These are phyloP conservation scores for Trematomus bernacchii DNA, from an alignment of 2,797 vertebrate genomes.

Conservation along the genomic window DNA sequence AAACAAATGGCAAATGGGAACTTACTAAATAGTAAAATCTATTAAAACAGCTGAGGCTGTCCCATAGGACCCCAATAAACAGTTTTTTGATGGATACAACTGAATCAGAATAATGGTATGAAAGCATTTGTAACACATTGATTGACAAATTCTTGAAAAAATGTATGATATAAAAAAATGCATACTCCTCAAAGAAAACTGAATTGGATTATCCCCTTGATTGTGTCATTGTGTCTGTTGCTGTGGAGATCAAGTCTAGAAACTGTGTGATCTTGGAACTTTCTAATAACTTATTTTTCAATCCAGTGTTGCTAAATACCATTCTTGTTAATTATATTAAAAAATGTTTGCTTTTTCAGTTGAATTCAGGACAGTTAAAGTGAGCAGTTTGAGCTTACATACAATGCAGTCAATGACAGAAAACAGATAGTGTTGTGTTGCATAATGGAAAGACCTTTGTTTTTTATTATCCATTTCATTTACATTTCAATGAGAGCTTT, in stretches of 20 bases:
- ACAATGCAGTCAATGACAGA: neutral
- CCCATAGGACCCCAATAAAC: too few species aligned
- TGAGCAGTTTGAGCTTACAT: neutral
- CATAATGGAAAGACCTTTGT: neutral
- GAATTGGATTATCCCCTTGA: neutral
- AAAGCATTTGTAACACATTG: too few species aligned
- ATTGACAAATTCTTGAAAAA: too few species aligned
- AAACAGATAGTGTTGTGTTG: neutral
- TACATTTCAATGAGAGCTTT: constrained; percentile 15
- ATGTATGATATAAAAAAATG: too few species aligned
- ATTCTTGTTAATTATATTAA: neutral
- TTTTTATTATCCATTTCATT: constrained; percentile 34
- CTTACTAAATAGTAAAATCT: too few species aligned
- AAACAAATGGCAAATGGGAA: too few species aligned
- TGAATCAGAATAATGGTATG: too few species aligned
- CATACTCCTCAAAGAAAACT: neutral
- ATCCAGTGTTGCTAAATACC: neutral
- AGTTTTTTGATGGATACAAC: too few species aligned
- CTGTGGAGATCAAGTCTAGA: neutral
- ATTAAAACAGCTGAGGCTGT: too few species aligned
- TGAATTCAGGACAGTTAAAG: neutral
- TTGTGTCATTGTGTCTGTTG: neutral
- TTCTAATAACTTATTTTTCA: neutral
- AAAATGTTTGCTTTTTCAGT: neutral
- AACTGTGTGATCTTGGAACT: neutral